Conservation (phyloP, 2,888 invertebrate genomes). For the Troides oblongomaculatus region DNA sequence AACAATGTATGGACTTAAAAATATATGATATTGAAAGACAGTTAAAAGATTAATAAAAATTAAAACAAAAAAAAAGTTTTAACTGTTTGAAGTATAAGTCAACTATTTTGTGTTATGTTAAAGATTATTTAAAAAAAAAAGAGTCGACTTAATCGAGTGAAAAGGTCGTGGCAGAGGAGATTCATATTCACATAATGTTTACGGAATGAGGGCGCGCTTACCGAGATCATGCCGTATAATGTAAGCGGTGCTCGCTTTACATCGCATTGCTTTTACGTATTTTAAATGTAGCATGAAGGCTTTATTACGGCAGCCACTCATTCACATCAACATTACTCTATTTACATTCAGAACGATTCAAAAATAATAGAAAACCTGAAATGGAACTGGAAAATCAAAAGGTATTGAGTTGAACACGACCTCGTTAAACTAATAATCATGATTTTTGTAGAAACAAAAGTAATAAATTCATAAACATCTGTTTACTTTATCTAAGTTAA, state of each 20-base stretch:
- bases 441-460: no score
- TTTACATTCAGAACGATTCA: constrained; percentile 1
- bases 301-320: neutral
- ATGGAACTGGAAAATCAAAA: no score
- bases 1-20: no score
- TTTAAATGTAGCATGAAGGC: constrained; percentile 14
- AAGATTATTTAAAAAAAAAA: neutral
- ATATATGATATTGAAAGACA: no score
- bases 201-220: constrained; percentile 11
- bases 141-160: neutral
- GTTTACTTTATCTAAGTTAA: no score
- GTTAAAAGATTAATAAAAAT: no score
- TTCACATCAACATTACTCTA: constrained; percentile 4
- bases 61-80: no score
- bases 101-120: neutral
- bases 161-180: constrained; percentile 7
- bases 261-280: constrained; percentile 14
- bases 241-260: constrained; percentile 12
- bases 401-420: no score
- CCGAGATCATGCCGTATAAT: constrained; percentile 1
- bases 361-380: neutral
- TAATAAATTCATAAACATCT: no score
- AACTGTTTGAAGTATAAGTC: no score
- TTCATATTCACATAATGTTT: constrained; percentile 17
- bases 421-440: no score